These are phyloP conservation scores for Nycticebus coucang DNA, from an alignment of 2,113 vertebrate species.

Conservation along the genomic window DNA sequence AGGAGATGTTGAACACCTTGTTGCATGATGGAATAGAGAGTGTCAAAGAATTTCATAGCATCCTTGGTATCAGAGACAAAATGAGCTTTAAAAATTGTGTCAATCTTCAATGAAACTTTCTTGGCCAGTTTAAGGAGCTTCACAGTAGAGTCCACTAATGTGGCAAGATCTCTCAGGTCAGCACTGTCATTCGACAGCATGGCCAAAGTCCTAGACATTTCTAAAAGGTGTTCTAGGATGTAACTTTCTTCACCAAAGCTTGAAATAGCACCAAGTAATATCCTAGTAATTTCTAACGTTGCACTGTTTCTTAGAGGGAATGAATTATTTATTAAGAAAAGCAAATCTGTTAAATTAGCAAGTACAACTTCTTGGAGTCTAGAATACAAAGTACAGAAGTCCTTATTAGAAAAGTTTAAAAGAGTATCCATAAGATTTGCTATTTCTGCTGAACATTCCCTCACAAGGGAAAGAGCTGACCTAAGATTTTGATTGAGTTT, in stretches of 20 bases:
- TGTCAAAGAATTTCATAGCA: background rate
- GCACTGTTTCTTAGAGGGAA: conserved; percentile 38
- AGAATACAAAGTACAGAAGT: background rate
- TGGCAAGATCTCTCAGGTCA: background rate
- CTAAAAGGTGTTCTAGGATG: background rate
- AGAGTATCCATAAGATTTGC: background rate
- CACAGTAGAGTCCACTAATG: background rate
- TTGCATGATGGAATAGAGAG: conserved; percentile 12
- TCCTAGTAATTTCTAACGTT: background rate
- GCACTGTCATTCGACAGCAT: background rate
- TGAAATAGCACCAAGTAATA: conserved; percentile 23
- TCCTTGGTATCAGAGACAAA: background rate
- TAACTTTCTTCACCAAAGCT: background rate
- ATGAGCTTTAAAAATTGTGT: background rate
- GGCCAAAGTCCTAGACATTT: background rate
- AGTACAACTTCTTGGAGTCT: background rate
- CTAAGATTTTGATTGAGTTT: conserved; percentile 25
- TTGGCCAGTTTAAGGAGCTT: conserved; percentile 33
- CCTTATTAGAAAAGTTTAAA: background rate
- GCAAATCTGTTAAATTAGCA: conserved; percentile 11
- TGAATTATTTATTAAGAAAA: background rate
- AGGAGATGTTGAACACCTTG: background rate
- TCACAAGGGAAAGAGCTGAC: background rate
- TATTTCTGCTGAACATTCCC: background rate
- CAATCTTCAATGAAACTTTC: background rate